A percentile compares a stretch with the other conserved stretches of the same genome.
Evolutionary conservation across 2,113 vertebrate genomes (phyloP).

Genomic region (Psilopogon haemacephalus): DNA sequence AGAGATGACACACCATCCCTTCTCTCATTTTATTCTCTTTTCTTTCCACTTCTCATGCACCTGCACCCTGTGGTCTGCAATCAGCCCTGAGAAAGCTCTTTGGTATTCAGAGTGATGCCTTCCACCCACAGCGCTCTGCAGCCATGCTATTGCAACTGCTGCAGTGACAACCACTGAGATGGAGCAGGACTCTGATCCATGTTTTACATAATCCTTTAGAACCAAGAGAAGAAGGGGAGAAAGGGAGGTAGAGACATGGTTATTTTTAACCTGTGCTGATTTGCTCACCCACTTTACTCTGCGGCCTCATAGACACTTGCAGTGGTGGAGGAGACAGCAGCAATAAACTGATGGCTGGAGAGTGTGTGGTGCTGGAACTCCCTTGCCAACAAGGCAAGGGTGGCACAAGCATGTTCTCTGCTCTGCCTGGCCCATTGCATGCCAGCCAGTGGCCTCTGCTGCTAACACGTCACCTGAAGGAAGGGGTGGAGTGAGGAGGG

Average conservation of each 20-base stretch:
- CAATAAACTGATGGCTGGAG: neutral
- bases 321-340: neutral
- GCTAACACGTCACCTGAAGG: neutral
- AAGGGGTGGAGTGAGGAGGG: too few relatives aligned
- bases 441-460: neutral
- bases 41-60: neutral
- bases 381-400: neutral
- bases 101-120: neutral
- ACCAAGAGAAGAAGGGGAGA: neutral
- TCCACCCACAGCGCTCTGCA: neutral
- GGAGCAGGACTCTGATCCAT: neutral
- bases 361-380: neutral
- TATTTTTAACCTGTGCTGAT: neutral
- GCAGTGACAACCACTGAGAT: accelerated
- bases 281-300: neutral
- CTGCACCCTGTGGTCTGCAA: neutral
- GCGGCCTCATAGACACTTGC: neutral
- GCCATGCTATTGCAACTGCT: accelerated
- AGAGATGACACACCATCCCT: neutral
- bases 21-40: neutral
- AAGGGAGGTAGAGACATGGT: neutral
- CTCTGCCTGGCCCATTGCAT: accelerated
- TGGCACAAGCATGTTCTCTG: neutral
- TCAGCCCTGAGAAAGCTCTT: neutral
- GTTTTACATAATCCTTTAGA: neutral